Base-by-base conservation (phyloP, 2,113 vertebrate species). In the Benitochromis conjunctus region DNA sequence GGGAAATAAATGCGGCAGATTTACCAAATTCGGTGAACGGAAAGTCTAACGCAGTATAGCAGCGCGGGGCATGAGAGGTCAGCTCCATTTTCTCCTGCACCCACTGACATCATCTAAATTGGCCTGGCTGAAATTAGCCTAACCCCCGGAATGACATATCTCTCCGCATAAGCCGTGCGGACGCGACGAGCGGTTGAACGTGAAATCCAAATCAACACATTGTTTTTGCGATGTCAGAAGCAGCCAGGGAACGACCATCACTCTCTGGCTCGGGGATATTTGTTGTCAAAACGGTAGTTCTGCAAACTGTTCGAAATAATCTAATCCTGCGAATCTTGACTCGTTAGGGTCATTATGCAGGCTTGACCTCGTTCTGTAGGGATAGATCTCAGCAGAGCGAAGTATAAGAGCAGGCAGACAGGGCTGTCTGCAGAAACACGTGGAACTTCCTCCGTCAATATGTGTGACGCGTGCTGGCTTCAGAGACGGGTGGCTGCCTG, bases 291-390 rank as follows among this genome's bases (percentile, higher is more conserved):
- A 93, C 93, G 93, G 87, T 54, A 79, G 93, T 91, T 57, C 80
- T 11, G 92, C 86, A 91, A 94, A 92, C 89, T 38, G 91, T 93
- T 94, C 94, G 90, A 96, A 93, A 95, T 94, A 94, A 94, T 95
- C 92, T 91, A 91, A 94, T 95, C 93, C 93, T 76, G 89, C 38
- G 81, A 93, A 94, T 96, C 94, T 95, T 94, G 94, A 94, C 91
- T 95, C 91, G 94, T 95, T 93, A 89, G 90, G 92, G 94, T 96
- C 94, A 94, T 96, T 95, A 95, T 94, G 92, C 94, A 95, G 94
- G 94, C 94, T 93, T 95, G 95, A 96, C 95, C 95, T 95, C 95
- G 92, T 96, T 96, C 95, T 96, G 95, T 95, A 91, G 82, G 90
- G 92, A 94, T 53, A 89, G 91, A 95, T 95, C 94, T 95, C 79